Evolutionary conservation across 2,113 vertebrate genomes (phyloP), one percentile per base, ranked within the genome.

Genomic region (Cardinalis cardinalis): DNA sequence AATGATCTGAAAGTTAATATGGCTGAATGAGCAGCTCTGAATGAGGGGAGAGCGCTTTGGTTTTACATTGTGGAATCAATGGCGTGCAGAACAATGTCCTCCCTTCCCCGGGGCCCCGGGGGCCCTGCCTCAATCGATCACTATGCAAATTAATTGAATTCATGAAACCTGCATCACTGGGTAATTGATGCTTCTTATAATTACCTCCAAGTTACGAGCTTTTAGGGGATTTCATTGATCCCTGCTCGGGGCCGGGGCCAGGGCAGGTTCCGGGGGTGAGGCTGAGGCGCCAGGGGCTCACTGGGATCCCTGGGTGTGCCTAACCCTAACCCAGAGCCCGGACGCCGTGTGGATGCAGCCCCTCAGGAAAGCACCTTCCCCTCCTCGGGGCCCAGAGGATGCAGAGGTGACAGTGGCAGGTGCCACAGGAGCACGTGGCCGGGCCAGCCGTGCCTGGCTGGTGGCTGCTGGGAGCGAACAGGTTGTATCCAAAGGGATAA

Each of bases 1-100:
- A 98, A 97, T 96, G 97, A 98, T 97, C 97, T 97, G 97, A 96
- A 95, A 97, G 97, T 97, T 97, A 98, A 97, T 96, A 96, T 96
- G 97, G 97, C 97, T 98, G 98, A 98, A 97, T 95, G 97, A 97
- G 95, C 97, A 94, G 97, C 97, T 86, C 94, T 96, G 97, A 97
- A 97, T 97, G 81, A 72, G 87, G 90, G 96, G 96, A 94, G 95
- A 92, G 96, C 12, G 95, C 97, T 95, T 97, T 93, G 97, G 95
- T 96, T 97, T 94, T 94, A 84, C 97, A 94, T 96, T 97, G 97
- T 96, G 88, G 95, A 97, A 97, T 98, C 97, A 96, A 97, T 97
- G 93, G 96, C 6, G 69, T 53, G 90, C 95, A 88, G 96, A 97
- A 97, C 97, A 98, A 97, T 97, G 97, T 98, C 97, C 97, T 93